phyloP scores from a whole-genome alignment of 2,113 vertebrate species.

The Sinocyclocheilus grahami region DNA sequence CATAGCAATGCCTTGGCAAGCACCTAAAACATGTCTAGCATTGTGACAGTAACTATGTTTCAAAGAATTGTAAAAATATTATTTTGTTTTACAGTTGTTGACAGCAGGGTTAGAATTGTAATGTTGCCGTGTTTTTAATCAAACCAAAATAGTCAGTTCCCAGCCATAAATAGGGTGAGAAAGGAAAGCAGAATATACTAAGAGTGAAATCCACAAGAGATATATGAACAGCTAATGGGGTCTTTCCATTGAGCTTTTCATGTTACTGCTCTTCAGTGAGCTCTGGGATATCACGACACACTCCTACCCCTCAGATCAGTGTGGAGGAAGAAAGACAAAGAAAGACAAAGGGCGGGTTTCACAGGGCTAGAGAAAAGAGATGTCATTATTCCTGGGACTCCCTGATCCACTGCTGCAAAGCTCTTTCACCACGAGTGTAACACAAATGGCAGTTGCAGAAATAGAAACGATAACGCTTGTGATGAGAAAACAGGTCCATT shows the following conservation, averaged over 20 bases:
- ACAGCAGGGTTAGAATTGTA: neutral
- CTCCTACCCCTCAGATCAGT: neutral
- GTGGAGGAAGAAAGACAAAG: neutral
- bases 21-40: too few relatives aligned
- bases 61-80: too few relatives aligned
- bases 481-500: constrained; percentile 1
- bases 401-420: constrained; percentile 19
- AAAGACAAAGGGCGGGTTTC: neutral
- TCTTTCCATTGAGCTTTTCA: constrained; percentile 8
- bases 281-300: constrained; percentile 16
- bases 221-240: constrained; percentile 25
- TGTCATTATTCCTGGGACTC: constrained; percentile 20
- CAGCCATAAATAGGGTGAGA: neutral
- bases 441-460: constrained; percentile 18
- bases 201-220: neutral
- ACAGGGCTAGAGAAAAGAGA: constrained; percentile 6
- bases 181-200: neutral
- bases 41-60: too few relatives aligned
- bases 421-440: neutral
- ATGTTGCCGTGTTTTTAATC: neutral
- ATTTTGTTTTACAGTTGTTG: neutral
- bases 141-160: neutral
- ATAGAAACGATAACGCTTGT: constrained; percentile 2
- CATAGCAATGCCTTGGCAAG: too few relatives aligned
- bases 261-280: constrained; percentile 4